A percentile compares a stretch with the other conserved stretches of the same genome.
Conservation (phyloP, 2,888 invertebrate species). For the Elaeidobius kamerunicus region DNA sequence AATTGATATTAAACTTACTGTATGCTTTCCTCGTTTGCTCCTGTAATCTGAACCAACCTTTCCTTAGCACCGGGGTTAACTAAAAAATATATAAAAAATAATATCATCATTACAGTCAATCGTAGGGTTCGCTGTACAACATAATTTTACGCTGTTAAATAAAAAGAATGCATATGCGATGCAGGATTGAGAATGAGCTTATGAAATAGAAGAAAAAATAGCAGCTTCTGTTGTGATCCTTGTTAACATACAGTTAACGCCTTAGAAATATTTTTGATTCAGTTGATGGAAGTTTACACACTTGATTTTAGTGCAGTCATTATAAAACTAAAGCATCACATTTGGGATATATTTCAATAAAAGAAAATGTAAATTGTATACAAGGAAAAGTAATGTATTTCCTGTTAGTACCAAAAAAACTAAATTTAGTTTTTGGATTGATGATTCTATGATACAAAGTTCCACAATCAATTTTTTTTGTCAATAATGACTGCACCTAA, state of each 20-base stretch:
- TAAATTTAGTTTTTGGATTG: neutral
- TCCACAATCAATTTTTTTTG: neutral
- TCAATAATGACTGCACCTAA: slow-evolving; percentile 13
- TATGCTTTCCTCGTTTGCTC: slow-evolving; percentile 90
- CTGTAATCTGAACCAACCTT: slow-evolving; percentile 92
- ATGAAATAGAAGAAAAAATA: slow-evolving; percentile 5
- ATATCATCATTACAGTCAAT: slow-evolving; percentile 4
- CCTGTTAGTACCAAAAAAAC: too few species aligned
- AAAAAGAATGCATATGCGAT: slow-evolving; percentile 16
- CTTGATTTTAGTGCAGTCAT: slow-evolving; percentile 10
- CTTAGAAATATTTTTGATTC: slow-evolving; percentile 1
- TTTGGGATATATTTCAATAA: neutral
- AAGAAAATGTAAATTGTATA: too few species aligned
- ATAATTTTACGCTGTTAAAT: slow-evolving; percentile 14
- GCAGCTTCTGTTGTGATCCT: slow-evolving; percentile 3
- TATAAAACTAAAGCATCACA: neutral
- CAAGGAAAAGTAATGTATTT: too few species aligned
- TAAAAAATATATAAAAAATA: slow-evolving; percentile 54
- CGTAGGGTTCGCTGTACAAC: slow-evolving; percentile 4
- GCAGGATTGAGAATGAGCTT: slow-evolving; percentile 9
- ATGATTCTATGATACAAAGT: neutral
- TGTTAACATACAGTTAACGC: slow-evolving; percentile 14
- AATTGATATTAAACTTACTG: too few species aligned
- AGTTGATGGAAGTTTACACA: neutral
- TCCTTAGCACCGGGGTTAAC: slow-evolving; percentile 94